Base-by-base conservation (phyloP, 2,888 invertebrate genomes). In the Drosophila eohydei region DNA sequence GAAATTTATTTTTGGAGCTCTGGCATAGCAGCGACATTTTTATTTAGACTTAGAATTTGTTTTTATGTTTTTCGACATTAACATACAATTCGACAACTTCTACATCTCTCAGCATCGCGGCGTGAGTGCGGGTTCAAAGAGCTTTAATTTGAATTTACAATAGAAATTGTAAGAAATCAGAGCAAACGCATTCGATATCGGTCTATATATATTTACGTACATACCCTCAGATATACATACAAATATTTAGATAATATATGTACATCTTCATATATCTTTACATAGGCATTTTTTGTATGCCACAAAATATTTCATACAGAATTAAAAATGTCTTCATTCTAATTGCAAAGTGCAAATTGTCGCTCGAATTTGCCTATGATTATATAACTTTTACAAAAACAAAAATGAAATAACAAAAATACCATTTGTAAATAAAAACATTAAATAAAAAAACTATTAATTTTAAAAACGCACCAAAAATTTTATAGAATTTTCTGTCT, bases 1-100 rank as follows among this genome's bases (percentile, higher is more conserved):
- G 67, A 85, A 83, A 84, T 84, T 78, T 84, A 84, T 84, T 84
- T 84, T 88, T 84, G 88, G 88, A 88, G 78, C 83, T 84, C 66
- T 85, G 80, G 88, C 78, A 71, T 78, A 79, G 83, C 83, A 76
- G 86, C 80, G 75, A 86, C 78, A 88, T 72, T 88, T 84, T 80
- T 76, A 71, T 78, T 79, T 75, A 48, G 55, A 74, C 79, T 71
- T 74, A 55, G 66, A 74, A 74, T 70, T 74, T 74, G 57, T 78
- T 78, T 77, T 78, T 59, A 78, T 78, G 70, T 70, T 70, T 69
- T 60, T 61, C 70, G 66, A 56, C 66, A 70, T 70, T 67, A 78
- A 74, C 79, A 78, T 67, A 70, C 51, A 77, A 78, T 78, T 78
- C 79, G 74, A 78, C 69, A 77, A 77, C 78, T 78, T 74, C 68